These are phyloP conservation scores for Lophius piscatorius DNA, from an alignment of 2,113 vertebrate species.

Conservation along the genomic window DNA sequence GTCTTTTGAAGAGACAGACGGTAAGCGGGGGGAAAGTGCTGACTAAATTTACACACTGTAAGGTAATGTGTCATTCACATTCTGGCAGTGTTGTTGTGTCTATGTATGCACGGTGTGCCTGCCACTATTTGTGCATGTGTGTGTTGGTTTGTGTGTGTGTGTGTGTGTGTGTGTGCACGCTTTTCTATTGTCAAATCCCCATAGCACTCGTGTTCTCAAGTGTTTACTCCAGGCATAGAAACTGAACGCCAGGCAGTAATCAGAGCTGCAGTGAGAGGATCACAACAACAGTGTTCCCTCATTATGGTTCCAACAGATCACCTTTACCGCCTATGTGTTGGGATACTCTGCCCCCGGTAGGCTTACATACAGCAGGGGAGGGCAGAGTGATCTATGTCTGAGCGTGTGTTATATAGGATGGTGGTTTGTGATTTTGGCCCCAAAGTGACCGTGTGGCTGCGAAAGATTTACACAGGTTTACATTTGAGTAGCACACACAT, in stretches of 20 bases:
- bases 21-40: conserved; percentile 63
- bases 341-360: conserved; percentile 17
- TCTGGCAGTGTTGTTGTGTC: conserved; percentile 40
- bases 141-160: conserved; percentile 7
- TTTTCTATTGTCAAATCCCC: conserved; percentile 39
- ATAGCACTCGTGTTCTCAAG: conserved; percentile 46
- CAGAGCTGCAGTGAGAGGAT: conserved; percentile 73
- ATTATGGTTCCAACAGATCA: conserved; percentile 68
- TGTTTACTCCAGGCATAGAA: conserved; percentile 70
- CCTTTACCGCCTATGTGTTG: conserved; percentile 43
- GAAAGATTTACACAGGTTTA: conserved; percentile 2
- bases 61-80: conserved; percentile 35
- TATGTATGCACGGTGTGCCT: conserved; percentile 16
- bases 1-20: conserved; percentile 64
- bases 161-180: background rate
- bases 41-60: conserved; percentile 64
- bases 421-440: too few species aligned
- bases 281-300: conserved; percentile 73
- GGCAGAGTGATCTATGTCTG: conserved; percentile 21
- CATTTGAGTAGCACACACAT: conserved; percentile 1
- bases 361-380: conserved; percentile 31
- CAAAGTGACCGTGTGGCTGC: background rate
- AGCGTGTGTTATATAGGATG: conserved; percentile 12
- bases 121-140: conserved; percentile 23
- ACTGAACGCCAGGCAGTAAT: conserved; percentile 72